phyloP scores from a whole-genome alignment of 2,797 vertebrate species.

The Urocyon cinereoargenteus region DNA sequence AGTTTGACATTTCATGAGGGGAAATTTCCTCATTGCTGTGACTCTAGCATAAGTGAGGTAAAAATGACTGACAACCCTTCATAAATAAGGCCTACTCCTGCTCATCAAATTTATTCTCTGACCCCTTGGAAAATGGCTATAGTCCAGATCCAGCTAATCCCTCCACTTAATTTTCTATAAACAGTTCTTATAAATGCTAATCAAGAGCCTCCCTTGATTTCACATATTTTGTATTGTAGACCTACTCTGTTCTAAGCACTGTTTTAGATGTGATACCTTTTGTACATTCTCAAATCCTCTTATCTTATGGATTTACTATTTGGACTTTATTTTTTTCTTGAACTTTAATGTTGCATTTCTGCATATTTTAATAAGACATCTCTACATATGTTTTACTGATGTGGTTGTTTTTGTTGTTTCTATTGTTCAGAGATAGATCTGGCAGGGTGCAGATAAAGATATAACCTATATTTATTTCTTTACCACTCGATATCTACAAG shows the following conservation, averaged over 20 bases:
- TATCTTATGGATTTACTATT: not conserved
- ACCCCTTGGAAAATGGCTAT: slow-evolving; percentile 22
- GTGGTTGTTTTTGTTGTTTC: not conserved
- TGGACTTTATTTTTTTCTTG: slow-evolving; percentile 4
- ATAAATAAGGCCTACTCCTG: not conserved
- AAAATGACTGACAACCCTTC: not conserved
- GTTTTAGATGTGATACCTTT: not conserved
- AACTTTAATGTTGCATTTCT: not conserved
- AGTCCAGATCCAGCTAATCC: not conserved
- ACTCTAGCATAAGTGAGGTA: not conserved
- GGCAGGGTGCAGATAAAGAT: not conserved
- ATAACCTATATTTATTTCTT: not conserved
- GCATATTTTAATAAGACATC: slow-evolving; percentile 38
- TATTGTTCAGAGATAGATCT: not conserved
- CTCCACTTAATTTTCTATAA: not conserved
- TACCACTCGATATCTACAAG: not conserved
- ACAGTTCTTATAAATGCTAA: slow-evolving; percentile 10
- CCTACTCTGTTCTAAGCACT: not conserved
- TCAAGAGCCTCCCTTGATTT: not conserved
- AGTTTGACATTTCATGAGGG: not conserved
- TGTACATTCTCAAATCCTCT: not conserved
- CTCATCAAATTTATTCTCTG: slow-evolving; percentile 13
- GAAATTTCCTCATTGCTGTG: not conserved
- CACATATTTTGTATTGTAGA: not conserved
- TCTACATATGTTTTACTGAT: slow-evolving; percentile 27